Evolutionary conservation across 2,888 invertebrate species (phyloP).

Genomic region (Pterostichus madidus): DNA sequence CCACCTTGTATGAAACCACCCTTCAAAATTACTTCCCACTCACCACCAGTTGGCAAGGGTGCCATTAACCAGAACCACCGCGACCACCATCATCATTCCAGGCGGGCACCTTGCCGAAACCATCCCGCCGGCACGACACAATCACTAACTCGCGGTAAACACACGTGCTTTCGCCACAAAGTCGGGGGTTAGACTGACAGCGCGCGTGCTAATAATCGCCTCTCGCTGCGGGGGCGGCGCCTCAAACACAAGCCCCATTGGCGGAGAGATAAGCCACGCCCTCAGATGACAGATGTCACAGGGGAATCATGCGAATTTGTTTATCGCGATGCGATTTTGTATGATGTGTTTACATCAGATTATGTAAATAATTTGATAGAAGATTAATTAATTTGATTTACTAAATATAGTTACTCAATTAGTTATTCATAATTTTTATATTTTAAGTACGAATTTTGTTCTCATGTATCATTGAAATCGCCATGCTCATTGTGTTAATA

Average conservation of each 20-base stretch:
- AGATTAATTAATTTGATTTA: no score
- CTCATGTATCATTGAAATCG: no score
- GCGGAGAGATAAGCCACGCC: slow-evolving; percentile 9
- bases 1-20: background rate
- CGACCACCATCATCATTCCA: slow-evolving; percentile 39
- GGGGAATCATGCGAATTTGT: slow-evolving; percentile 5
- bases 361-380: no score
- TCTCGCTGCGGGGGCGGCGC: slow-evolving; percentile 43
- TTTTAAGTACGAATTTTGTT: no score
- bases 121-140: slow-evolving; percentile 53
- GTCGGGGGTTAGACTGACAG: background rate
- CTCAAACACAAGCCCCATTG: background rate
- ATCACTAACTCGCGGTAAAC: background rate
- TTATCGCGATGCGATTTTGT: background rate
- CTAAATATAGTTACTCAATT: no score
- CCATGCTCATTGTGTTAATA: no score
- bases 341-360: no score
- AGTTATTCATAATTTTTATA: no score
- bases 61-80: slow-evolving; percentile 52
- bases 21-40: slow-evolving; percentile 1
- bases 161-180: slow-evolving; percentile 11
- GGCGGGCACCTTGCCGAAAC: slow-evolving; percentile 41
- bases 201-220: background rate
- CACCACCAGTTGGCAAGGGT: slow-evolving; percentile 63
- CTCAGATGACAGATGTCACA: slow-evolving; percentile 13